Percentiles rank a stretch among this genome's conserved stretches.
phyloP scores from a whole-genome alignment of 2,888 invertebrate genomes.

The Melinopterus prodromus region DNA sequence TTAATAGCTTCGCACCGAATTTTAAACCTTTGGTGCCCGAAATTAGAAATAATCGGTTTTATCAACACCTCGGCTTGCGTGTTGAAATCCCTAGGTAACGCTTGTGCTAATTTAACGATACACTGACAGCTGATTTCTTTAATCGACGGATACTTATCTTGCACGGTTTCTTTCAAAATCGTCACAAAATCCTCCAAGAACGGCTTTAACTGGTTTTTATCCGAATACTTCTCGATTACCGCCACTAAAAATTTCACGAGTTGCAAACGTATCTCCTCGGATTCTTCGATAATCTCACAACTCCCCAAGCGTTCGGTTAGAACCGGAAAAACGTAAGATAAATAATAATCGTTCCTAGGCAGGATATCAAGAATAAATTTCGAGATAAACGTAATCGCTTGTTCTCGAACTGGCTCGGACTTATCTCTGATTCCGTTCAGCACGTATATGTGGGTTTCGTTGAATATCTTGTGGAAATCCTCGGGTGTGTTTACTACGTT shows the following conservation, averaged over 20 bases:
- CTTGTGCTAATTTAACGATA: slow-evolving; percentile 70
- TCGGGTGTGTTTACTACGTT: slow-evolving; percentile 59
- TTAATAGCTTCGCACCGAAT: slow-evolving; percentile 78
- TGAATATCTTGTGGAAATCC: slow-evolving; percentile 56
- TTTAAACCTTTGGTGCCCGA: slow-evolving; percentile 84
- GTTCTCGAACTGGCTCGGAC: slow-evolving; percentile 71
- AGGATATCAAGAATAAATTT: slow-evolving; percentile 65
- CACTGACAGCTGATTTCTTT: slow-evolving; percentile 81
- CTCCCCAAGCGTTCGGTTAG: slow-evolving; percentile 80
- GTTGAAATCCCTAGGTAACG: slow-evolving; percentile 76
- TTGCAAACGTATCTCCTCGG: slow-evolving; percentile 84
- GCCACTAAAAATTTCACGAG: slow-evolving; percentile 72
- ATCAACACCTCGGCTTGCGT: slow-evolving; percentile 77
- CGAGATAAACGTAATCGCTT: slow-evolving; percentile 65
- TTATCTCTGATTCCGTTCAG: slow-evolving; percentile 65
- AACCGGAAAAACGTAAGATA: slow-evolving; percentile 79
- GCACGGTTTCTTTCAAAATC: slow-evolving; percentile 75
- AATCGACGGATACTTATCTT: slow-evolving; percentile 83
- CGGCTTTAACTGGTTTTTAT: slow-evolving; percentile 66
- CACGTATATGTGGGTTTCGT: slow-evolving; percentile 59
- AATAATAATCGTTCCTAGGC: slow-evolving; percentile 74
- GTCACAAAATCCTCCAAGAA: slow-evolving; percentile 80
- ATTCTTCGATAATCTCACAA: slow-evolving; percentile 73
- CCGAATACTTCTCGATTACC: slow-evolving; percentile 72
- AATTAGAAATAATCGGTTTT: slow-evolving; percentile 75